Evolutionary conservation across 2,113 vertebrate species (phyloP).

Genomic region (Oxyura jamaicensis): DNA sequence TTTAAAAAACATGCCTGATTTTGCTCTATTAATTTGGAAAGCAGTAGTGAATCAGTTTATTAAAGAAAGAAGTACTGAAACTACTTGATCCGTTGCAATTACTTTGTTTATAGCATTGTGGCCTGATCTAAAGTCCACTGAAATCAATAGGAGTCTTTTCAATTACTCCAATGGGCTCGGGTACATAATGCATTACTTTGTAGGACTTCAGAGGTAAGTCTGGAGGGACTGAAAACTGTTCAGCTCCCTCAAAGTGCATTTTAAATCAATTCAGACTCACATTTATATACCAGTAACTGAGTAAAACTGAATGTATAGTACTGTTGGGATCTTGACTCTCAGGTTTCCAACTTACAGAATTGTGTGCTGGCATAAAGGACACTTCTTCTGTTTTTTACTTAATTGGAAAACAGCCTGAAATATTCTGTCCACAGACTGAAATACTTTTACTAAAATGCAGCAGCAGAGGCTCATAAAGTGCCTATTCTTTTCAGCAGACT

Average conservation of each 20-base stretch:
- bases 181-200: conserved; percentile 31
- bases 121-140: conserved; percentile 62
- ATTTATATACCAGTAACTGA: not conserved
- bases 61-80: not conserved
- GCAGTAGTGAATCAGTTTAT: not conserved
- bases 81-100: not conserved
- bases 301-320: not conserved
- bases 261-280: not conserved
- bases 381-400: not conserved
- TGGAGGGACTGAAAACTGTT: not conserved
- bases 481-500: not conserved
- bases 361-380: not conserved
- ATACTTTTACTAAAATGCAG: not conserved
- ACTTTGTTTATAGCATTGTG: conserved; percentile 53
- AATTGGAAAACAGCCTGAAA: not conserved
- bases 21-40: not conserved
- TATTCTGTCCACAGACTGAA: not conserved
- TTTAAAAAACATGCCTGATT: not conserved
- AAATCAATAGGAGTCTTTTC: conserved; percentile 19
- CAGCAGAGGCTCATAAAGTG: not conserved
- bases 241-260: not conserved
- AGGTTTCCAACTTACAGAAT: not conserved
- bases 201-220: conserved; percentile 56
- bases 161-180: conserved; percentile 18
- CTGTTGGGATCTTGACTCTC: not conserved